These are phyloP conservation scores for Zaprionus lineosus DNA, from an alignment of 2,888 invertebrate species.

Conservation along the genomic window DNA sequence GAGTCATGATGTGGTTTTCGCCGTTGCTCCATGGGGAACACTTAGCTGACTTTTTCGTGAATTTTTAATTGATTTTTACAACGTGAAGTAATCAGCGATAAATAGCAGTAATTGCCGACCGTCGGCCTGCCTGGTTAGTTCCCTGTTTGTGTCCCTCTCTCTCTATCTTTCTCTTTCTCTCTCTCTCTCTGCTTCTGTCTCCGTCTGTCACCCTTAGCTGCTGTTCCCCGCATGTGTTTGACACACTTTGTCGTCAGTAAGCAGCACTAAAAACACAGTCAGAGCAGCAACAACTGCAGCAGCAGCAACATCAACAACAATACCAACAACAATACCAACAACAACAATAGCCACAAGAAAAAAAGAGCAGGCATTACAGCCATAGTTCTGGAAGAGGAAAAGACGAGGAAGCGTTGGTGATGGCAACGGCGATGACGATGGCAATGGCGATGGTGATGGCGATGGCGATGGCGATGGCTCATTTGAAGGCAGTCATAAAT, in stretches of 20 bases:
- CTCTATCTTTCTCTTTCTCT: neutral
- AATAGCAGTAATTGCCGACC: constrained; percentile 72
- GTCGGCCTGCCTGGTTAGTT: constrained; percentile 23
- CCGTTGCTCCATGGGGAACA: constrained; percentile 8
- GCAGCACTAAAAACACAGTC: neutral
- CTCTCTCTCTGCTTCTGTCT: constrained; percentile 9
- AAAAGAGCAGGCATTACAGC: no score
- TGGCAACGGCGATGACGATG: constrained; percentile 15
- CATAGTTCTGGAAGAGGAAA: neutral
- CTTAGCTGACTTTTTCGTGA: constrained; percentile 55
- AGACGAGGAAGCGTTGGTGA: neutral
- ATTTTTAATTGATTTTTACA: constrained; percentile 75
- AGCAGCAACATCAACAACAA: constrained; percentile 30
- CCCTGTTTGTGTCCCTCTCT: neutral
- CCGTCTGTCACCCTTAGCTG: constrained; percentile 4
- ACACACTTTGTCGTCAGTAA: constrained; percentile 59
- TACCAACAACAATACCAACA: constrained; percentile 28
- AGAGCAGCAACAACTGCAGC: constrained; percentile 14
- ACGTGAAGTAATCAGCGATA: constrained; percentile 75
- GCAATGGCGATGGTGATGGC: constrained; percentile 23
- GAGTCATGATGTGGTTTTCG: constrained; percentile 54
- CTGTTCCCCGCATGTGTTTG: constrained; percentile 56
- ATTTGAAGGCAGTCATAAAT: constrained; percentile 71
- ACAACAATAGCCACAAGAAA: constrained; percentile 32
- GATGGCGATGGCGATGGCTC: constrained; percentile 27